These are phyloP conservation scores for Stenurella melanura DNA, from an alignment of 2,888 invertebrate species.

Conservation along the genomic window DNA sequence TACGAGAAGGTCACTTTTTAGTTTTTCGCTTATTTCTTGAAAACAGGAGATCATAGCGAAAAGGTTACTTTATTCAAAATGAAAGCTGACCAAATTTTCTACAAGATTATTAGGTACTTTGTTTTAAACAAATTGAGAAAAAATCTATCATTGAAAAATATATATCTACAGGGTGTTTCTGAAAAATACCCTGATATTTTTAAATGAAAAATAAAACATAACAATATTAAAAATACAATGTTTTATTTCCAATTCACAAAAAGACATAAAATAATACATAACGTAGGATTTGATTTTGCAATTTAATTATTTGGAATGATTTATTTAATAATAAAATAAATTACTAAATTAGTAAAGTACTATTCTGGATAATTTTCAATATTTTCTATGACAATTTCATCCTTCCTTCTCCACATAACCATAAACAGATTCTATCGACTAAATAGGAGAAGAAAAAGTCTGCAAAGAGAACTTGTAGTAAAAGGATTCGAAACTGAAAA, in stretches of 20 bases:
- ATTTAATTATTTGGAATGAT: conserved; percentile 51
- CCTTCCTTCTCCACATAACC: conserved; percentile 89
- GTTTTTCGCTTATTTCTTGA: too few relatives aligned
- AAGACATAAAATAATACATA: conserved; percentile 39
- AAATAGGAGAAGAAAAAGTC: conserved; percentile 91
- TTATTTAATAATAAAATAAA: conserved; percentile 46
- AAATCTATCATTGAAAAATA: too few relatives aligned
- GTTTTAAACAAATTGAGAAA: not conserved
- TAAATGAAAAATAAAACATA: too few relatives aligned
- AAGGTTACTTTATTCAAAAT: too few relatives aligned
- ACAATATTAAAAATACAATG: conserved; percentile 39
- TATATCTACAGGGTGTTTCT: too few relatives aligned
- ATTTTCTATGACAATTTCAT: conserved; percentile 63
- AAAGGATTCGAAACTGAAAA: conserved; percentile 90
- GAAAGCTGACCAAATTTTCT: too few relatives aligned
- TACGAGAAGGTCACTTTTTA: too few relatives aligned
- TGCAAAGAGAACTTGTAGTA: conserved; percentile 88
- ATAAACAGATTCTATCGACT: conserved; percentile 89
- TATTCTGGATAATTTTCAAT: conserved; percentile 39
- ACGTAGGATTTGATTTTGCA: conserved; percentile 42
- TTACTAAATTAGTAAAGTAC: conserved; percentile 40
- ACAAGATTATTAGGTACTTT: too few relatives aligned
- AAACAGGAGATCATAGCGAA: too few relatives aligned
- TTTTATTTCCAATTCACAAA: conserved; percentile 49
- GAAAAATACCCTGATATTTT: too few relatives aligned